Evolutionary conservation across 2,888 invertebrate genomes (phyloP), one percentile per base, ranked within the genome.

Genomic region (Eudasyphora cyanicolor): DNA sequence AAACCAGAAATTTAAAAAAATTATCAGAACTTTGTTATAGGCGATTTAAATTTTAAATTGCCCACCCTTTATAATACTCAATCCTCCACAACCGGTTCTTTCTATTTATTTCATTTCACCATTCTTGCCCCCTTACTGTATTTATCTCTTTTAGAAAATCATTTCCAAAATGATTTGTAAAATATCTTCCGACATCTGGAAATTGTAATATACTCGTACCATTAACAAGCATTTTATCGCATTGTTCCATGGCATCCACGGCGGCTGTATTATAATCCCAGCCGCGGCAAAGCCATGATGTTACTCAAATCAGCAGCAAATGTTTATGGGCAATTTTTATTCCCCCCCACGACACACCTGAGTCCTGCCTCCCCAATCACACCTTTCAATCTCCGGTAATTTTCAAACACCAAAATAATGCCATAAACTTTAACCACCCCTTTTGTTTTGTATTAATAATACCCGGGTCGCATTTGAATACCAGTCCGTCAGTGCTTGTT

Each of bases 151-250:
- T n/a, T n/a, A 27, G 32, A 67, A 51, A 1, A 49, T 64, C 38
- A 29, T 51, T 19, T 42, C n/a, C 35, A 42, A 32, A 60, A 83
- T 80, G 79, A 83, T 77, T 83, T 83, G 79, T 74, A 69, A 83
- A 79, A 51, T 74, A 8, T 12, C 10, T 4, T 14, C 14, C n/a
- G n/a, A 21, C 29, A 19, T 71, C 71, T 81, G 27, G 62, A 32
- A 73, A 54, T 60, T 82, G 76, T 27, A 76, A 76, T n/a, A n/a
- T 69, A 51, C 24, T n/a, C n/a, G n/a, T n/a, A 74, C 85, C 82
- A 86, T 86, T 85, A 82, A 86, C 81, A 85, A 82, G 71, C 75
- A 79, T 82, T 85, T 86, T 81, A 83, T 85, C 80, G 78, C 76
- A 80, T 83, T 79, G 73, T 74, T 80, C 75, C 69, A 76, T 82